These are phyloP conservation scores for Himalopsyche phryganea DNA, from an alignment of 1,140 invertebrate species.

Conservation along the genomic window DNA sequence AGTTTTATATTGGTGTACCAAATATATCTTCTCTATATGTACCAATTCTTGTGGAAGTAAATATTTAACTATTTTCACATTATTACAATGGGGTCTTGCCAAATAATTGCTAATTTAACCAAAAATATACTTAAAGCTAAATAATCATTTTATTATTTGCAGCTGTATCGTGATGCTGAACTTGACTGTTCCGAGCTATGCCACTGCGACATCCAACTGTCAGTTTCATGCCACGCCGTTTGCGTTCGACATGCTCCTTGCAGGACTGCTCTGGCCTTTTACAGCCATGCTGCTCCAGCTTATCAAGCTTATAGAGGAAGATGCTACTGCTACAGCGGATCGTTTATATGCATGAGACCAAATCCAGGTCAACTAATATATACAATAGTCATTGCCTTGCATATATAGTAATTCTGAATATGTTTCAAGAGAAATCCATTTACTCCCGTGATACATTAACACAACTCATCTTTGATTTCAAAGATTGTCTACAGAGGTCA, in stretches of 20 bases:
- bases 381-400: background rate
- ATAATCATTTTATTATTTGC: constrained; percentile 39
- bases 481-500: too few relatives aligned
- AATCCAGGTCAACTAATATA: constrained; percentile 57
- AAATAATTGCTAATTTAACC: too few relatives aligned
- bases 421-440: too few relatives aligned
- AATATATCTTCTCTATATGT: too few relatives aligned
- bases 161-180: constrained; percentile 84
- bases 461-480: too few relatives aligned
- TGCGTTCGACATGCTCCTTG: constrained; percentile 81
- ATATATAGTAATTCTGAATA: background rate
- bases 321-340: constrained; percentile 85
- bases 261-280: constrained; percentile 80
- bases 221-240: constrained; percentile 77
- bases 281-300: constrained; percentile 82
- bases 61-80: too few relatives aligned
- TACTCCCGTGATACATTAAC: too few relatives aligned
- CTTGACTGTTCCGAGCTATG: constrained; percentile 71
- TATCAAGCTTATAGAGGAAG: constrained; percentile 84
- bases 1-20: too few relatives aligned
- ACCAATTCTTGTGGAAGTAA: too few relatives aligned
- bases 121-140: too few relatives aligned
- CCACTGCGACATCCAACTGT: constrained; percentile 71
- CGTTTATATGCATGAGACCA: constrained; percentile 87
- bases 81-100: too few relatives aligned